A percentile compares a stretch with the other conserved stretches of the same genome.
phyloP scores from a whole-genome alignment of 2,113 vertebrate species.

The Cottus gobio region DNA sequence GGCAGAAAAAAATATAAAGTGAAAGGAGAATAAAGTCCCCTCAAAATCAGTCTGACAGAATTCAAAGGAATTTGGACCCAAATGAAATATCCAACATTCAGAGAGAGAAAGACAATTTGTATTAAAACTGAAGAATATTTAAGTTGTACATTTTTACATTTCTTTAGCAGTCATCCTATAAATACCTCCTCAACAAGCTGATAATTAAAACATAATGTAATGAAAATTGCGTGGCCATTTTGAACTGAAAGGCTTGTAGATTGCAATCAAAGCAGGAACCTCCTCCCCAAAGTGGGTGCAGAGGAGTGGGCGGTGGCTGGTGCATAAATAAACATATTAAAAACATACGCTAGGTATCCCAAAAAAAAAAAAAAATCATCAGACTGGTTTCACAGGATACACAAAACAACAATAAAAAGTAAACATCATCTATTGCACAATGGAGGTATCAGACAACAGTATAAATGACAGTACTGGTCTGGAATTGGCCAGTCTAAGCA shows the following conservation, averaged over 20 bases:
- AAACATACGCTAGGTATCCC: slow-evolving; percentile 58
- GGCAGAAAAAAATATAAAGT: slow-evolving; percentile 13
- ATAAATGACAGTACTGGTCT: slow-evolving; percentile 38
- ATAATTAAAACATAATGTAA: slow-evolving; percentile 20
- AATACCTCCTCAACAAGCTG: slow-evolving; percentile 15
- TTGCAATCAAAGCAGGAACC: slow-evolving; percentile 22
- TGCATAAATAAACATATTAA: slow-evolving; percentile 60
- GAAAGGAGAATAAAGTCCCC: neutral
- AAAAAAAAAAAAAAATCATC: slow-evolving; percentile 40
- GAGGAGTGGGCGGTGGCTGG: slow-evolving; percentile 5
- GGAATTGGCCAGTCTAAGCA: slow-evolving; percentile 9
- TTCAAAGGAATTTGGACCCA: slow-evolving; percentile 11
- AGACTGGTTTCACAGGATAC: slow-evolving; percentile 63
- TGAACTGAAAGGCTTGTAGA: slow-evolving; percentile 12
- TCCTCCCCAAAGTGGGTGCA: slow-evolving; percentile 9
- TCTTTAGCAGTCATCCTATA: slow-evolving; percentile 6
- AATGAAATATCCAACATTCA: slow-evolving; percentile 15
- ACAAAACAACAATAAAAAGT: slow-evolving; percentile 68
- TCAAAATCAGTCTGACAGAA: slow-evolving; percentile 8
- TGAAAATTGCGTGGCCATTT: neutral
- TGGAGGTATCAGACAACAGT: slow-evolving; percentile 66
- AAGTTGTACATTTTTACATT: slow-evolving; percentile 3
- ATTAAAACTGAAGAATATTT: slow-evolving; percentile 10
- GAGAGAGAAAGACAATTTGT: slow-evolving; percentile 2
- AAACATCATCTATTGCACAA: slow-evolving; percentile 83